Conservation (phyloP, 2,113 vertebrate species). For the Zosterops borbonicus region DNA sequence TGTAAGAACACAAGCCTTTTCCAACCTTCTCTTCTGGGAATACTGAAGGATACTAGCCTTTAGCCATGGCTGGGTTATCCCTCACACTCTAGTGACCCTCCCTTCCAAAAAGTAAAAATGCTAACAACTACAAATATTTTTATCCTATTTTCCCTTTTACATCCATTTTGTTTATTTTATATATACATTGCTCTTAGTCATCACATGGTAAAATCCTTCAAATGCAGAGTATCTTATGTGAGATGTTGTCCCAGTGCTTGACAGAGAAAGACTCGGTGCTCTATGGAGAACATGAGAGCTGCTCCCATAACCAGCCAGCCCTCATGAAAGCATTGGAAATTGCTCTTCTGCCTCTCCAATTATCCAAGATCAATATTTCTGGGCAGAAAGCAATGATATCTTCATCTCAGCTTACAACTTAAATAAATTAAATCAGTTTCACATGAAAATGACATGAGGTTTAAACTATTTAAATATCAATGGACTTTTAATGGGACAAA, state of each 20-base stretch:
- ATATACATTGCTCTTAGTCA: background rate
- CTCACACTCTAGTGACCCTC: background rate
- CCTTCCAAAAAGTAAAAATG: background rate
- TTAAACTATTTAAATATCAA: background rate
- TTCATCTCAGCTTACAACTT: background rate
- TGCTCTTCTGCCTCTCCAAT: background rate
- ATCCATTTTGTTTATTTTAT: background rate
- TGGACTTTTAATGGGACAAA: background rate
- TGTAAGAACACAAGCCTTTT: background rate
- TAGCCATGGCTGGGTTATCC: background rate
- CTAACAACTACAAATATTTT: background rate
- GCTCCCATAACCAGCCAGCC: background rate
- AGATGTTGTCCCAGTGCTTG: background rate
- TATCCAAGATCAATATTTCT: background rate
- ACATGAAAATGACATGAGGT: background rate
- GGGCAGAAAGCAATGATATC: background rate
- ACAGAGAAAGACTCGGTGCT: background rate
- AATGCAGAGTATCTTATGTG: background rate
- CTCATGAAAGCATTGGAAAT: background rate
- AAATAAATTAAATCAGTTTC: background rate
- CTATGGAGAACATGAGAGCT: background rate
- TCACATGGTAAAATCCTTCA: background rate
- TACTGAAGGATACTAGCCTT: background rate
- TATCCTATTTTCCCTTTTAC: background rate
- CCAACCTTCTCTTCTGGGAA: background rate